Base-by-base conservation (phyloP, 1,140 invertebrate genomes). In the Pogonognathellus flavescens region DNA sequence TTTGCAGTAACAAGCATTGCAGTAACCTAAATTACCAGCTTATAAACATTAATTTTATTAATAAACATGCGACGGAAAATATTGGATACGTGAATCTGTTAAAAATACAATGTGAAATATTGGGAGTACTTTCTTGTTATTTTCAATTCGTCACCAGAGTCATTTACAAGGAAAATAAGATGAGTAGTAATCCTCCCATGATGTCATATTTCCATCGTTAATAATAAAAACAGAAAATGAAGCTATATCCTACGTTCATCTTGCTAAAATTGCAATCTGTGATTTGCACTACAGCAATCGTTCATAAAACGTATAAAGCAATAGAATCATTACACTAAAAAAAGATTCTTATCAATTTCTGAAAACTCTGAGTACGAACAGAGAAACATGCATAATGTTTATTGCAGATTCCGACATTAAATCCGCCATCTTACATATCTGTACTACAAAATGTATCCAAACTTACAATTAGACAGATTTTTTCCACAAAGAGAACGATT, bases 1-100 rank as follows among this genome's bases (percentile, higher is more conserved):
- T n/a, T n/a, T n/a, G n/a, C 66, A 72, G 14, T 72, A 72, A 8
- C 66, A 72, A 72, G 66, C n/a, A 41, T 72, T 49, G 31, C 31
- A 22, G n/a, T 31, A 72, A 41, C 31, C 31, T 41, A 72, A 72
- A 22, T 72, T 41, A 16, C 66, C 66, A 0, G 31, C 25, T 72
- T 72, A 22, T 41, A 14, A 41, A 16, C 66, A 72, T 1, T 41
- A 22, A 41, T 72, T 72, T 1, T 22, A 49, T 10, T 31, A 72
- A 1, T 22, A 72, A 22, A 22, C 31, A 18, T 22, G 22, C 10
- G 66, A 49, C n/a, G n/a, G n/a, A n/a, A n/a, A n/a, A n/a, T n/a
- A n/a, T n/a, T n/a, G n/a, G n/a, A n/a, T n/a, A n/a, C n/a, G n/a
- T n/a, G n/a, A n/a, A n/a, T n/a, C n/a, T n/a, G n/a, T n/a, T n/a